Percentiles rank a stretch among this genome's conserved stretches.
Conservation (phyloP, 2,888 invertebrate species). For the Calliphora vomitoria region DNA sequence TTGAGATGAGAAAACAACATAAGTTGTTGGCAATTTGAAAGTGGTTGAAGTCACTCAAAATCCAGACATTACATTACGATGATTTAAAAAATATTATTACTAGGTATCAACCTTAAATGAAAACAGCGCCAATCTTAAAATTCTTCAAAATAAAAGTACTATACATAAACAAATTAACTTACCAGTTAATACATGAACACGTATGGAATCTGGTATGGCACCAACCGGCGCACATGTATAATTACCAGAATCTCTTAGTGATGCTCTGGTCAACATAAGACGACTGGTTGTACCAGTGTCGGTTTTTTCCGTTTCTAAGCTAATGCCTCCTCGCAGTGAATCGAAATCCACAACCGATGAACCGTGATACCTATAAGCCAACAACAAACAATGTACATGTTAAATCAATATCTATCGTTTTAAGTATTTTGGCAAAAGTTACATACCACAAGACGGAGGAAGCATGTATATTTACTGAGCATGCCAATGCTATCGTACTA, state of each 20-base stretch:
- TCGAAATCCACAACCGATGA: conserved; percentile 92
- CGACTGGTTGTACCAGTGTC: conserved; percentile 93
- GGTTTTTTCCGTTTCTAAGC: conserved; percentile 95
- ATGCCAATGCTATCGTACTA: conserved; percentile 94
- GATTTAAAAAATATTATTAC: too few species aligned
- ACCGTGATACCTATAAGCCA: conserved; percentile 90
- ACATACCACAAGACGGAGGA: conserved; percentile 89
- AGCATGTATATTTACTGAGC: conserved; percentile 94
- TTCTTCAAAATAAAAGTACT: too few species aligned
- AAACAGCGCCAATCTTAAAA: too few species aligned
- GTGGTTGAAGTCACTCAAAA: too few species aligned
- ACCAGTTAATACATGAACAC: conserved; percentile 95
- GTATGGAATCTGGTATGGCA: conserved; percentile 92
- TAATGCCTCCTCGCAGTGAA: conserved; percentile 94
- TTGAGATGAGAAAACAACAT: too few species aligned
- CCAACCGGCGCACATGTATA: conserved; percentile 95
- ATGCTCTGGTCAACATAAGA: conserved; percentile 93
- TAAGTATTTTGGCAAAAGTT: background rate
- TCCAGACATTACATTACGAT: too few species aligned
- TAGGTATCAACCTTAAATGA: too few species aligned
- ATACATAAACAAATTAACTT: conserved; percentile 79
- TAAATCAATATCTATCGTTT: background rate
- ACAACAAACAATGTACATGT: background rate
- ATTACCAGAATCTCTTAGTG: conserved; percentile 93
- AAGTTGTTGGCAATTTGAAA: too few species aligned